A percentile compares a stretch with the other conserved stretches of the same genome.
These are phyloP conservation scores for Rhizomys pruinosus DNA, from an alignment of 2,113 vertebrate species.

Conservation along the genomic window DNA sequence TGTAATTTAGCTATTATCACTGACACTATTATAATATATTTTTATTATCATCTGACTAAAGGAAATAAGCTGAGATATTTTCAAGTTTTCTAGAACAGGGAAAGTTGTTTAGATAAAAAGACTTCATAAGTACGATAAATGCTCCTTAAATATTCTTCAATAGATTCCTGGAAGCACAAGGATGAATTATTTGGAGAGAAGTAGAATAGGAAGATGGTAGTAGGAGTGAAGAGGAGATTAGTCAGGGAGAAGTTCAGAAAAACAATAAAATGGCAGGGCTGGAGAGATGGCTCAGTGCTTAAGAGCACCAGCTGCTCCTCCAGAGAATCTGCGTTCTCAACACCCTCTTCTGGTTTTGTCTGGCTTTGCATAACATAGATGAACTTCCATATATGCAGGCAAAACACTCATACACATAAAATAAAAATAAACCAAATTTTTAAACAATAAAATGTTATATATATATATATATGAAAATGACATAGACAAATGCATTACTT, in stretches of 20 bases:
- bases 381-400: too few relatives aligned
- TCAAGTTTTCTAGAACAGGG: neutral
- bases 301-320: too few relatives aligned
- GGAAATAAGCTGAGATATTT: constrained; percentile 35
- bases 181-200: neutral
- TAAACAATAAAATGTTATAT: too few relatives aligned
- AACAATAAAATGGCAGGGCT: neutral
- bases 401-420: too few relatives aligned
- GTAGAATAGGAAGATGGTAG: neutral
- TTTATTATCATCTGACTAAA: constrained; percentile 1
- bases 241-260: neutral
- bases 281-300: too few relatives aligned
- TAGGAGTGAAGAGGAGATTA: too few relatives aligned
- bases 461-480: too few relatives aligned
- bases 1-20: neutral
- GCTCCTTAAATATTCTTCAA: neutral
- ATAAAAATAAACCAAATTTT: too few relatives aligned
- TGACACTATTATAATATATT: neutral
- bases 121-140: neutral
- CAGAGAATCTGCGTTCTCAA: too few relatives aligned
- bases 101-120: neutral
- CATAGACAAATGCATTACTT: too few relatives aligned
- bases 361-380: too few relatives aligned
- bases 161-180: neutral
- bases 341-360: too few relatives aligned